Evolutionary conservation across 2,888 invertebrate species (phyloP).

Genomic region (Polydrusus tereticollis): DNA sequence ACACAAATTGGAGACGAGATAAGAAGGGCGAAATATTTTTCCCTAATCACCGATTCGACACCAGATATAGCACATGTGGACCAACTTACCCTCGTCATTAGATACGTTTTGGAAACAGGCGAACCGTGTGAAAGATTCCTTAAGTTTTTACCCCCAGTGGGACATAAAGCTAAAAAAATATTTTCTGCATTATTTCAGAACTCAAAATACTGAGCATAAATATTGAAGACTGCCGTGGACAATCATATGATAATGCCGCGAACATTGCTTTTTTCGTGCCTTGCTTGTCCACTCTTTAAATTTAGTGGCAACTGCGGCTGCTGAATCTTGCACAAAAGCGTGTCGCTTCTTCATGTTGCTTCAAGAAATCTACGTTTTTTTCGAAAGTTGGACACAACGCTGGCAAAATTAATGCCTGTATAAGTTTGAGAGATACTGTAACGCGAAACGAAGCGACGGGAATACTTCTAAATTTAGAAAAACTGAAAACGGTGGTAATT

Average conservation of each 20-base stretch:
- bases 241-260: slow-evolving; percentile 25
- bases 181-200: not conserved
- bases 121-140: slow-evolving; percentile 15
- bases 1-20: slow-evolving; percentile 41
- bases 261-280: slow-evolving; percentile 54
- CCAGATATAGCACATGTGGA: slow-evolving; percentile 52
- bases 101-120: slow-evolving; percentile 46
- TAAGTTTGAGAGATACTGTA: slow-evolving; percentile 35
- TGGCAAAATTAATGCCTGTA: slow-evolving; percentile 35
- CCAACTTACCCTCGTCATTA: slow-evolving; percentile 56
- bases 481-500: not conserved
- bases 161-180: not conserved
- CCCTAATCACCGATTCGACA: slow-evolving; percentile 58
- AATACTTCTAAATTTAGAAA: not conserved
- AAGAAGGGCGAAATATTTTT: slow-evolving; percentile 54
- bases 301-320: slow-evolving; percentile 7
- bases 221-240: slow-evolving; percentile 23
- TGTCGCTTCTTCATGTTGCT: not conserved
- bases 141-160: not conserved
- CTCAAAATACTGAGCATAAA: slow-evolving; percentile 4
- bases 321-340: not conserved
- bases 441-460: slow-evolving; percentile 10
- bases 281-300: slow-evolving; percentile 47
- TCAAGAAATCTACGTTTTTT: slow-evolving; percentile 7
- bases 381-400: slow-evolving; percentile 23